Evolutionary conservation across 2,797 vertebrate genomes (phyloP).

Genomic region (Eulemur mongoz): DNA sequence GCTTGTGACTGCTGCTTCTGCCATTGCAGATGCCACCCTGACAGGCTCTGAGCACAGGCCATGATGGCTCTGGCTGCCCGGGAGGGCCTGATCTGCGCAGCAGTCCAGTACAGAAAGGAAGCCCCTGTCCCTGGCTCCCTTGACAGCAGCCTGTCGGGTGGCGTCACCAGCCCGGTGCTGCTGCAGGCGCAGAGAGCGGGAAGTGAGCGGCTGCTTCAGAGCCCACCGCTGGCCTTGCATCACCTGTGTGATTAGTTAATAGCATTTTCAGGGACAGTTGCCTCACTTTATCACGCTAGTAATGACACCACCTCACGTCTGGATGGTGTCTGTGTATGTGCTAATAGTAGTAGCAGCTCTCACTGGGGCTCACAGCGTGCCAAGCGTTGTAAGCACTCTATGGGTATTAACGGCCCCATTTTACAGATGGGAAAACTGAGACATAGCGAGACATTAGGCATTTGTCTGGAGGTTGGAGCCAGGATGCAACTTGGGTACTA

Average conservation of each 20-base stretch:
- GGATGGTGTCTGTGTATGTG: background rate
- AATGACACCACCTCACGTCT: accelerated
- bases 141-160: background rate
- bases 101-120: too few species aligned
- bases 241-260: background rate
- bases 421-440: accelerated
- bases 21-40: accelerated
- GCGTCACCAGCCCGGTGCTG: background rate
- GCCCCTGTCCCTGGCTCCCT: background rate
- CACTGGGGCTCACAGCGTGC: accelerated
- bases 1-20: background rate
- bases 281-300: accelerated
- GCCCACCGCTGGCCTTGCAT: background rate
- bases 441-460: accelerated
- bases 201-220: accelerated
- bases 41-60: accelerated
- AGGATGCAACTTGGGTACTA: background rate
- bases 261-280: background rate
- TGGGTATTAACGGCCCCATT: accelerated
- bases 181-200: background rate
- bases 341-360: accelerated
- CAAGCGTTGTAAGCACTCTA: accelerated
- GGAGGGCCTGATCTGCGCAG: background rate
- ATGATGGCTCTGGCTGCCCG: accelerated
- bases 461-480: too few species aligned